These are phyloP conservation scores for Limnephilus auricula DNA, from an alignment of 2,888 invertebrate species.

Conservation along the genomic window DNA sequence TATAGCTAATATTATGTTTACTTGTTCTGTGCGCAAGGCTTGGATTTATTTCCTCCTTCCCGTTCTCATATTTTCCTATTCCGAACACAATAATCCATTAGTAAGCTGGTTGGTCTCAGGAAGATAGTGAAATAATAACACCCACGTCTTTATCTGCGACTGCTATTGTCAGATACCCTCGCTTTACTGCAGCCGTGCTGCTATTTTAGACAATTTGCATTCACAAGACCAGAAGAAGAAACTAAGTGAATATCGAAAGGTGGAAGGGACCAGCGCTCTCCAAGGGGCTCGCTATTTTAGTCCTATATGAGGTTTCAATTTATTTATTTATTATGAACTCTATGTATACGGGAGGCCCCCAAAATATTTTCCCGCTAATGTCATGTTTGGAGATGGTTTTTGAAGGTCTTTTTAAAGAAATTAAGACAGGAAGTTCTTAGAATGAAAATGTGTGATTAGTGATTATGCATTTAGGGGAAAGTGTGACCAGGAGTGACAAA, in stretches of 20 bases:
- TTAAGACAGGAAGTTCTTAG: too few species aligned
- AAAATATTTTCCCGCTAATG: too few species aligned
- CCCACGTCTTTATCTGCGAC: constrained; percentile 2
- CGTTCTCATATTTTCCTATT: background rate
- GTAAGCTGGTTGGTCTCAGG: background rate
- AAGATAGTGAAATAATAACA: background rate
- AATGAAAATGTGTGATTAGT: too few species aligned
- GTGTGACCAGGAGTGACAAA: too few species aligned
- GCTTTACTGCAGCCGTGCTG: background rate
- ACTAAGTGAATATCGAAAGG: background rate
- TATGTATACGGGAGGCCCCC: too few species aligned
- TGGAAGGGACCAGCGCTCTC: background rate
- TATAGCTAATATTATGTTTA: background rate
- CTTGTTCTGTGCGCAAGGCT: background rate
- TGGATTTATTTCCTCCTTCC: background rate
- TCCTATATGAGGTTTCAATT: too few species aligned
- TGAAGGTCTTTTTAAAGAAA: too few species aligned
- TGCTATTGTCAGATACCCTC: background rate
- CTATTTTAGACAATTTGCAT: background rate
- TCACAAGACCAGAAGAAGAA: background rate
- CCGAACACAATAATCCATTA: background rate
- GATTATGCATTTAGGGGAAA: too few species aligned
- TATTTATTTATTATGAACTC: too few species aligned
- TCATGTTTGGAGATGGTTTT: too few species aligned
- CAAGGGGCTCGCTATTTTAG: background rate